Percentiles rank a stretch among this genome's conserved stretches.
Conservation (phyloP, 2,888 invertebrate species). For the Cerceris rybyensis region DNA sequence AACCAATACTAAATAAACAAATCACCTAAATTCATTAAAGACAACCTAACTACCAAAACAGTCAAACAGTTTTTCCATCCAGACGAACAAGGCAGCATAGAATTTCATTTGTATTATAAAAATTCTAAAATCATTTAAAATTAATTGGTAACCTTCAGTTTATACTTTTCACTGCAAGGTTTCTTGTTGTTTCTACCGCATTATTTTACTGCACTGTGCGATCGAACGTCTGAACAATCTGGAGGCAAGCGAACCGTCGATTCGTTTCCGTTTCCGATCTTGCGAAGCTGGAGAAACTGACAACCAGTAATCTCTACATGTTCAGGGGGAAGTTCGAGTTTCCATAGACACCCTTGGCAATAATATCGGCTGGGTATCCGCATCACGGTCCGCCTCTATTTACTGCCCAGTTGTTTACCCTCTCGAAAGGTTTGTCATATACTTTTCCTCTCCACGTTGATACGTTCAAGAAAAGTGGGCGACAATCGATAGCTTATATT, state of each 20-base stretch:
- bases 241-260: constrained; percentile 37
- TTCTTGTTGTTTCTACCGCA: not conserved
- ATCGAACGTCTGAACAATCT: not conserved
- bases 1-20: no score
- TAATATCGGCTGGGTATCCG: constrained; percentile 43
- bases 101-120: not conserved
- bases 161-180: not conserved
- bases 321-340: constrained; percentile 42
- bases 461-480: no score
- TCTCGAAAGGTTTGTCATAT: not conserved
- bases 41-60: no score
- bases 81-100: no score
- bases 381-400: constrained; percentile 32
- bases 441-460: not conserved
- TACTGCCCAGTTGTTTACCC: constrained; percentile 4
- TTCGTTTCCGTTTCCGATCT: constrained; percentile 52
- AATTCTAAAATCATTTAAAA: not conserved
- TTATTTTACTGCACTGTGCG: not conserved
- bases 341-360: constrained; percentile 35
- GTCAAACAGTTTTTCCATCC: no score
- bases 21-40: no score
- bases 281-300: constrained; percentile 53
- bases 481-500: no score
- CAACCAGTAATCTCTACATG: constrained; percentile 57
- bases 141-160: no score